Base-by-base conservation (phyloP, 1,140 invertebrate species). In the Dendrolimus punctatus region DNA sequence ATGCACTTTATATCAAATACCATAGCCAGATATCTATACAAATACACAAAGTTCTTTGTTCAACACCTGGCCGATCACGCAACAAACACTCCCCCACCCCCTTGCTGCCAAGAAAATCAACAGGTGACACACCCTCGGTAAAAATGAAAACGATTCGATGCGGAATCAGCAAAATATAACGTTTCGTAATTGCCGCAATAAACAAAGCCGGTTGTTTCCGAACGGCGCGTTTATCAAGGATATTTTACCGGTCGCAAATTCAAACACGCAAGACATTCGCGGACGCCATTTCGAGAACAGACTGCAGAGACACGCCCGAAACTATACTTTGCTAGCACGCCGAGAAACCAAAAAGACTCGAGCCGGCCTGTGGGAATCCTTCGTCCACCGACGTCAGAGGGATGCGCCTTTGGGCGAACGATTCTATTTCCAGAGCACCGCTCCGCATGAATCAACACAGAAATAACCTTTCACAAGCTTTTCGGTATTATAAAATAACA, bases 371-470 rank as follows among this genome's bases (percentile, higher is more conserved):
- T 66, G 64, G 68, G 68, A 73, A 73, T 77, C 71, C 74, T 79
- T 68, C 53, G 63, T 52, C 49, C 54, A 53, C 58, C 65, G 59
- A 77, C 68, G 55, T 39, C 46, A 10, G 63, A 75, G 78, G 76
- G 80, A 86, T 86, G 83, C 72, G 79, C 71, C 67, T 74, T 80
- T 64, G 60, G 66, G 58, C 73, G 72, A 62, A 74, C 68, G 66
- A 67, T 70, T 86, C 83, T 86, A 86, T 84, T 86, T 86, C 80
- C 76, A 84, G 83, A 82, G 78, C 76, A 71, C 74, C 73, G 75
- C 80, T 81, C 75, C 70, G 80, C 75, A 83, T 84, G 79, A 84
- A 84, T 84, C 83, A 81, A 84, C 80, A 82, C 83, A 79, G 67
- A 86, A 86, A 86, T 86, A 86, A 84, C 79, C 81, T 82, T 85